Evolutionary conservation across 2,888 invertebrate genomes (phyloP).

Genomic region (Drosophila kambysellisi): DNA sequence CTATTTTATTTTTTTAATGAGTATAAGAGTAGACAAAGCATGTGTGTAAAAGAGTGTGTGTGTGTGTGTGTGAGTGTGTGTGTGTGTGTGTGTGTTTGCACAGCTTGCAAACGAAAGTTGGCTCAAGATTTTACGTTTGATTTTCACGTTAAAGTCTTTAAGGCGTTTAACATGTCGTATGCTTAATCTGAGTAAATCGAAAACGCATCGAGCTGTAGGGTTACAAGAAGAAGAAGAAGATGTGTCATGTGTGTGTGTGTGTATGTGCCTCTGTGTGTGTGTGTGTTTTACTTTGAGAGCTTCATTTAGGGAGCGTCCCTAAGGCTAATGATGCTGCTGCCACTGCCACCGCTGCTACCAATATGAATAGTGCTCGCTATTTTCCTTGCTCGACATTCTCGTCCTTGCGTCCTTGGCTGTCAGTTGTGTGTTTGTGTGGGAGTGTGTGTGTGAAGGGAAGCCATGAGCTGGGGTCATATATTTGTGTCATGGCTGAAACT

Average conservation of each 20-base stretch:
- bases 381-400: constrained; percentile 3
- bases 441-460: background rate
- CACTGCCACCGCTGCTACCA: background rate
- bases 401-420: constrained; percentile 45
- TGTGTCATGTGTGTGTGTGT: background rate
- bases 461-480: constrained; percentile 50
- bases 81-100: constrained; percentile 46
- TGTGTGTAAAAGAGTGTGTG: constrained; percentile 25
- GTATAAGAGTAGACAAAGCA: constrained; percentile 39
- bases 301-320: constrained; percentile 36
- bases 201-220: constrained; percentile 40
- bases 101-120: constrained; percentile 66
- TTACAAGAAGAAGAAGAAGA: background rate
- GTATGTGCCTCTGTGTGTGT: background rate
- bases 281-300: constrained; percentile 32
- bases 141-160: constrained; percentile 55
- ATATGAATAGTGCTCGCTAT: constrained; percentile 20
- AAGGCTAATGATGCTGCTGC: constrained; percentile 53
- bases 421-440: constrained; percentile 14
- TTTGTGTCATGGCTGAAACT: constrained; percentile 69
- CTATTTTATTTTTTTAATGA: background rate
- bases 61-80: constrained; percentile 14
- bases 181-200: constrained; percentile 61
- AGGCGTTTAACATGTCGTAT: constrained; percentile 69
- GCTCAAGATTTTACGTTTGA: constrained; percentile 53